Evolutionary conservation across 1,140 invertebrate species (phyloP), one percentile per base, ranked within the genome.

Genomic region (Hetaerina americana): DNA sequence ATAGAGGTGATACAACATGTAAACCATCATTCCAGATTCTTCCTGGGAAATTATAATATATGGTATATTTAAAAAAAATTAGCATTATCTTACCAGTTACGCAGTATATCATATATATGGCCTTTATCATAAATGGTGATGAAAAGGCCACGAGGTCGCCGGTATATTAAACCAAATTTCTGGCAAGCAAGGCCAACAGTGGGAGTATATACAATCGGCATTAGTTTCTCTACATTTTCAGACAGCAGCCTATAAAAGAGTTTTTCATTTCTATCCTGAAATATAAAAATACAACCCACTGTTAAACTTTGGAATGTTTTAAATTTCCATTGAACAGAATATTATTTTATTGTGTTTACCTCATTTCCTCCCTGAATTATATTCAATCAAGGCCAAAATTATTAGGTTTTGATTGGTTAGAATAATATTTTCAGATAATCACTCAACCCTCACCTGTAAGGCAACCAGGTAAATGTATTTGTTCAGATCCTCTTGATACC

Each of bases 51-150:
- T n/a, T n/a, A n/a, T n/a, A n/a, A n/a, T n/a, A n/a, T n/a, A n/a
- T n/a, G n/a, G n/a, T n/a, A n/a, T n/a, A n/a, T n/a, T n/a, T n/a
- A n/a, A n/a, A n/a, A n/a, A n/a, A 12, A 57, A 57, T 2, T 57
- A 10, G 40, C 40, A 40, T 75, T 66, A 80, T n/a, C 82, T 82
- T 77, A 89, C 92, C 92, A 95, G 78, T 94, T 94, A 78, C 87
- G 87, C 0, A 96, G 77, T 5, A 95, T 86, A 31, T 94, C 88
- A 77, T 91, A 93, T 5, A 97, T 82, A 80, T 98, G 93, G 6
- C 94, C 95, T 76, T 91, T 91, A 79, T 99, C 97, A 79, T 99
- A 90, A 69, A 99, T 97, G 24, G 94, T 96, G 75, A 99, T 92
- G 78, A 95, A 99, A n/a, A 99, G 83, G 12, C 96, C 96, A 67